Evolutionary conservation across 2,113 vertebrate genomes (phyloP), one percentile per base, ranked within the genome.

Genomic region (Peromyscus maniculatus): DNA sequence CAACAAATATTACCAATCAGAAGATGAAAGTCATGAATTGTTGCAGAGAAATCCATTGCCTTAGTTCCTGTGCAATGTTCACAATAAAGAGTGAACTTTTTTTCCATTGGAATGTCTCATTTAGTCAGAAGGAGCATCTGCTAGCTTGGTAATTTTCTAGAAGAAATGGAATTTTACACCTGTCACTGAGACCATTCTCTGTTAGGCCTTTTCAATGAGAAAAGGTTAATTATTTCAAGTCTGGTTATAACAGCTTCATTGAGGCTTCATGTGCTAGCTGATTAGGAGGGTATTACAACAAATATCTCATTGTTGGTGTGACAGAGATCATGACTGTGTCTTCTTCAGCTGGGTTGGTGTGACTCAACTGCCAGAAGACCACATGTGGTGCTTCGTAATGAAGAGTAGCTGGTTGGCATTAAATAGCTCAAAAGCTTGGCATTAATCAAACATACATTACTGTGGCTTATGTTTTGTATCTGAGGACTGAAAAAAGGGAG

Each of bases 191-290:
- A 91, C 75, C 93, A 94, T 97, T 96, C 88, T 84, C 69, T 92
- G 24, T 91, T 97, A 95, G 89, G 93, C 52, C 55, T 97, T 97
- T 96, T 93, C 97, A 97, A 97, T 93, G 66, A 94, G 72, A 91
- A 96, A 97, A 97, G 83, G 95, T 97, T 97, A 96, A 97, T 98
- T 97, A 95, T 97, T 97, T 95, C 91, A 84, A 92, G 64, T 84
- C 90, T 96, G 43, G 69, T 95, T 97, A 71, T 97, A 93, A 97
- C 0, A 17, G 96, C 74, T 97, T 97, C 87, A 93, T 84, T 64
- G n/a, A 93, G 43, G 49, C 74, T 97, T 95, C 83, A 43, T 86
- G 26, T 39, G 46, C 52, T 94, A 93, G 87, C 67, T 97, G 87
- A 97, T 96, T 94, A 97, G 88, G 84, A 96, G 74, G 26, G 83